Conservation (phyloP, 2,113 vertebrate species). For the Alouatta palliata region DNA sequence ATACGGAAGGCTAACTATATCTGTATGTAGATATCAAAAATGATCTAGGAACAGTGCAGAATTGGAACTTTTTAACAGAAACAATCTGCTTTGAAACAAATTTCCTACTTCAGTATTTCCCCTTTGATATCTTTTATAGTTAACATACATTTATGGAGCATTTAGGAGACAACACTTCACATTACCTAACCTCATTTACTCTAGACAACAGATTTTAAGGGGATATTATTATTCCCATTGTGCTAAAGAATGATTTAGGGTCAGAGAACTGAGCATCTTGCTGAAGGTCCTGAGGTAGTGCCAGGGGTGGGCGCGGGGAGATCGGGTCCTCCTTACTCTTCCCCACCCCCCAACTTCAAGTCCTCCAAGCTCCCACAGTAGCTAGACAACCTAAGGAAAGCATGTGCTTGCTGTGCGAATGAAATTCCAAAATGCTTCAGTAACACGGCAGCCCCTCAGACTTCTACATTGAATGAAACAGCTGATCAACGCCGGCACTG, state of each 20-base stretch:
- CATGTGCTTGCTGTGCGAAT: neutral
- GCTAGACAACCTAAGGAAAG: neutral
- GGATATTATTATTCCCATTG: neutral
- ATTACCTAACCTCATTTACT: neutral
- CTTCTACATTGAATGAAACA: neutral
- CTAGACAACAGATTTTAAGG: neutral
- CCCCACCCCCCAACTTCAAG: neutral
- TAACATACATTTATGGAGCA: neutral
- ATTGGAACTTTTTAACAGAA: slow-evolving; percentile 21
- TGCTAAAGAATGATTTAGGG: neutral
- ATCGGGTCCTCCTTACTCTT: neutral
- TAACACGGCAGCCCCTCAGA: neutral
- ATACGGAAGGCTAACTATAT: neutral
- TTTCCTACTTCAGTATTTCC: neutral
- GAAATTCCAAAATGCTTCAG: neutral
- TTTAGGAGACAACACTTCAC: neutral
- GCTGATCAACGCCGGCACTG: neutral
- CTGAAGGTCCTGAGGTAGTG: neutral
- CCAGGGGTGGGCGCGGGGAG: neutral
- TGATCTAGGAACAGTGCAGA: neutral
- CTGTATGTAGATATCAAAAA: slow-evolving; percentile 30
- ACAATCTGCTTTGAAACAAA: neutral
- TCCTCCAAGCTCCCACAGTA: neutral
- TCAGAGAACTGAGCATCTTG: neutral
- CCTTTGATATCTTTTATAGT: neutral